Evolutionary conservation across 1,140 invertebrate species (phyloP).

Genomic region (Eriosoma lanigerum): DNA sequence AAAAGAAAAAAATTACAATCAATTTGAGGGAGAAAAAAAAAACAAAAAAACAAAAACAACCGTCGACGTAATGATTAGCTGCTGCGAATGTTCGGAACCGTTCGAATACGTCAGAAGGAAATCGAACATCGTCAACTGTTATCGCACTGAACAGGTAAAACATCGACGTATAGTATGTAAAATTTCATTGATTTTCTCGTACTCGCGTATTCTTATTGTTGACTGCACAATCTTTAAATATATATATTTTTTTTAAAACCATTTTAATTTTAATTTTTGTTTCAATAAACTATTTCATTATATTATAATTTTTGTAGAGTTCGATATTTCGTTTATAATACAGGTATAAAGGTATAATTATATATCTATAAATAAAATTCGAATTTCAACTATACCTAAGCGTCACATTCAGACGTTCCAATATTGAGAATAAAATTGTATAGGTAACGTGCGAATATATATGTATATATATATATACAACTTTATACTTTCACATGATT

Average conservation of each 20-base stretch:
- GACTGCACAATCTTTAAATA: too few species aligned
- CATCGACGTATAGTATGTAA: not conserved
- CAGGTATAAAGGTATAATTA: too few species aligned
- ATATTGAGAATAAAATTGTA: too few species aligned
- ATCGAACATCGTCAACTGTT: not conserved
- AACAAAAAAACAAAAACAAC: not conserved
- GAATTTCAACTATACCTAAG: too few species aligned
- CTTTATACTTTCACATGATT: not conserved
- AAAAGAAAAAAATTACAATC: not conserved
- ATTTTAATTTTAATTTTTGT: not conserved
- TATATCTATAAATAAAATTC: too few species aligned
- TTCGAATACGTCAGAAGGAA: constrained; percentile 36
- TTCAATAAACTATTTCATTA: too few species aligned
- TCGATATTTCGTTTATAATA: too few species aligned
- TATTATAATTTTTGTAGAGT: too few species aligned
- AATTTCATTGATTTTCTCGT: not conserved
- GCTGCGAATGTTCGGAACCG: not conserved
- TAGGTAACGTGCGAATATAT: too few species aligned
- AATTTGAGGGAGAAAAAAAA: not conserved
- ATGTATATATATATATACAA: too few species aligned
- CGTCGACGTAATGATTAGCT: constrained; percentile 23
- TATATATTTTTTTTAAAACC: too few species aligned
- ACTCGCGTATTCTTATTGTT: not conserved
- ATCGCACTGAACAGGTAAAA: constrained; percentile 5
- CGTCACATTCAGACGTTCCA: too few species aligned